A percentile compares a stretch with the other conserved stretches of the same genome.
phyloP scores from a whole-genome alignment of 1,140 invertebrate species.

The Drosophila navojoa region DNA sequence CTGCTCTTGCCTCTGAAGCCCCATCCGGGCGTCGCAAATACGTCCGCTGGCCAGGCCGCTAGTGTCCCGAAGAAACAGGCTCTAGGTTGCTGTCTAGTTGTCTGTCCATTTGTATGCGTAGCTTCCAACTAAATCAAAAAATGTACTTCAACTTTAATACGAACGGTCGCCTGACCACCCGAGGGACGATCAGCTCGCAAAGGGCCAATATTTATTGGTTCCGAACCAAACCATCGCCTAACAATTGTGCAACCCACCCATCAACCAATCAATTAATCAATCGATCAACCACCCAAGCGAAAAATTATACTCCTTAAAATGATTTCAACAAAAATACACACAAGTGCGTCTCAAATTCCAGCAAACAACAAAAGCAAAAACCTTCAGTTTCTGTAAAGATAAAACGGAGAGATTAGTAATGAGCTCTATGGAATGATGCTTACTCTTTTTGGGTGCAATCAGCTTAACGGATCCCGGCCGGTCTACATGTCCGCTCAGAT shows the following conservation, averaged over 20 bases:
- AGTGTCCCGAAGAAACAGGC: background rate
- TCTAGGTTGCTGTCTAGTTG: too few relatives aligned
- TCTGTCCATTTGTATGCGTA: background rate
- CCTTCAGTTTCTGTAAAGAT: constrained; percentile 61
- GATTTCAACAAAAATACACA: constrained; percentile 38
- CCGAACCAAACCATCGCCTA: background rate
- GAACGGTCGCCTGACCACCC: background rate
- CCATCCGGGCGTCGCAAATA: constrained; percentile 6
- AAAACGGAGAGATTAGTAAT: constrained; percentile 84
- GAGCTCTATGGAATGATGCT: constrained; percentile 85
- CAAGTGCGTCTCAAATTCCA: constrained; percentile 22
- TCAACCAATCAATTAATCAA: constrained; percentile 1
- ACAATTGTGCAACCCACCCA: background rate
- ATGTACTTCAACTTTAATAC: background rate
- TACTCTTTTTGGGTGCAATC: constrained; percentile 94
- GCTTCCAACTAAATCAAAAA: constrained; percentile 20
- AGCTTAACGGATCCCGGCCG: constrained; percentile 92
- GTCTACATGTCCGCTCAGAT: constrained; percentile 85
- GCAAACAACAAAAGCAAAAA: constrained; percentile 68
- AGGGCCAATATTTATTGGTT: background rate
- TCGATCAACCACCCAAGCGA: constrained; percentile 22
- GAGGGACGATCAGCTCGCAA: background rate
- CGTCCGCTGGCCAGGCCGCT: background rate
- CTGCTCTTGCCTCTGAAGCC: constrained; percentile 1
- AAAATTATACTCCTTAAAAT: constrained; percentile 36